Conservation (phyloP, 2,113 vertebrate genomes). For the Corynorhinus townsendii region DNA sequence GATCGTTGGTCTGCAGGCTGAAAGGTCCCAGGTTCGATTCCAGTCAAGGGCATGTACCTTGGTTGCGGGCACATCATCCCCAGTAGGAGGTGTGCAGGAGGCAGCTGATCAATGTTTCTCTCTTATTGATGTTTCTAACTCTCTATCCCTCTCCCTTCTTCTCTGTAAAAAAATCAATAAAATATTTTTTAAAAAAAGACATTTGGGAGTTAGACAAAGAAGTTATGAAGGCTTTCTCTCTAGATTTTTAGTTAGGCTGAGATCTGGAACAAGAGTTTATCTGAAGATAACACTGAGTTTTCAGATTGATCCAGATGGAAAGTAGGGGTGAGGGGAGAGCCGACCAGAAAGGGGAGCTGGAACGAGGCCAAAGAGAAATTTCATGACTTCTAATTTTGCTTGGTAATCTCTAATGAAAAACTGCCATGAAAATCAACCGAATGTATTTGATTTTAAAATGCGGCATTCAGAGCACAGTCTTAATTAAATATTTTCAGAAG, state of each 20-base stretch:
- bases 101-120: too few species aligned
- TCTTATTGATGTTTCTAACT: too few species aligned
- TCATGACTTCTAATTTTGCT: background rate
- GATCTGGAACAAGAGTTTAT: background rate
- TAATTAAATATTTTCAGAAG: background rate
- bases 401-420: background rate
- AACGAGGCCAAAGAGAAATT: background rate
- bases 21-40: too few species aligned
- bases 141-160: too few species aligned
- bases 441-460: background rate
- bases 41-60: too few species aligned
- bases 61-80: too few species aligned
- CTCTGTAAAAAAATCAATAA: too few species aligned
- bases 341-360: background rate
- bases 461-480: background rate
- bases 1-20: too few species aligned
- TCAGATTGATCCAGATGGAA: background rate
- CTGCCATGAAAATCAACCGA: background rate
- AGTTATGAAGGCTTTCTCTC: background rate
- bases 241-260: background rate
- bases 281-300: background rate
- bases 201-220: background rate
- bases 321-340: accelerated
- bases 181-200: too few species aligned
- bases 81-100: too few species aligned